A percentile compares a stretch with the other conserved stretches of the same genome.
phyloP scores from a whole-genome alignment of 2,113 vertebrate genomes.

The Raphicerus campestris region DNA sequence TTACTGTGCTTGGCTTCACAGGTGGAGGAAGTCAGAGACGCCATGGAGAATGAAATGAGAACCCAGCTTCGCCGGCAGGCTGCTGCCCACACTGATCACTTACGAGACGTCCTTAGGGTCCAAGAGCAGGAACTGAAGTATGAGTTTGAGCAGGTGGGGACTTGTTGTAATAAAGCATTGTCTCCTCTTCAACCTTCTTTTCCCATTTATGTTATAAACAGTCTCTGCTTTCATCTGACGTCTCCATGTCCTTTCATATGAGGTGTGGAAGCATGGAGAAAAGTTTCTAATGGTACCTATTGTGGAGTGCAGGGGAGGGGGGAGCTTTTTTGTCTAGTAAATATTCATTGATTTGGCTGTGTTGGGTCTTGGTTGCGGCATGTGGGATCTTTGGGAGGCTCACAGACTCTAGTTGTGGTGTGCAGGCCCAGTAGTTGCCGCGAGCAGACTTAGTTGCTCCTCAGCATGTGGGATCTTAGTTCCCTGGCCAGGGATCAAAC shows the following conservation, averaged over 20 bases:
- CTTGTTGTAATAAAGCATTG: not conserved
- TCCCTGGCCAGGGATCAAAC: not conserved
- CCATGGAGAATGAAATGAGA: constrained; percentile 97
- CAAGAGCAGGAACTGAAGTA: constrained; percentile 92
- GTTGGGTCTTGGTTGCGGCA: not conserved
- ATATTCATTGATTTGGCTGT: not conserved
- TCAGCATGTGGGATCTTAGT: not conserved
- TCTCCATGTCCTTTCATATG: not conserved
- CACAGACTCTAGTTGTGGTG: not conserved
- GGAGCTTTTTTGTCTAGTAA: not conserved
- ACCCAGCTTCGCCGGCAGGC: constrained; percentile 96
- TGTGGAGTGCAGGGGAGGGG: not conserved
- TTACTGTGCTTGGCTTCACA: constrained; percentile 6
- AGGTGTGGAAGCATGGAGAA: not conserved
- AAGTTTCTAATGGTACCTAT: not conserved
- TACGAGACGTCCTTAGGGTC: constrained; percentile 92
- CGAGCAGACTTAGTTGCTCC: not conserved
- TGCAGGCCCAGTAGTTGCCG: not conserved
- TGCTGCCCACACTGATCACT: constrained; percentile 94
- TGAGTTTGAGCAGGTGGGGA: constrained; percentile 89
- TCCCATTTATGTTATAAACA: not conserved
- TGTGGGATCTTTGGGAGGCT: not conserved
- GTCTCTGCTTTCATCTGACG: not conserved
- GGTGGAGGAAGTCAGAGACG: constrained; percentile 91
- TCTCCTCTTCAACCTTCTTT: not conserved